Base-by-base conservation (phyloP, 2,888 invertebrate genomes). In the Xiphydria camelus region DNA sequence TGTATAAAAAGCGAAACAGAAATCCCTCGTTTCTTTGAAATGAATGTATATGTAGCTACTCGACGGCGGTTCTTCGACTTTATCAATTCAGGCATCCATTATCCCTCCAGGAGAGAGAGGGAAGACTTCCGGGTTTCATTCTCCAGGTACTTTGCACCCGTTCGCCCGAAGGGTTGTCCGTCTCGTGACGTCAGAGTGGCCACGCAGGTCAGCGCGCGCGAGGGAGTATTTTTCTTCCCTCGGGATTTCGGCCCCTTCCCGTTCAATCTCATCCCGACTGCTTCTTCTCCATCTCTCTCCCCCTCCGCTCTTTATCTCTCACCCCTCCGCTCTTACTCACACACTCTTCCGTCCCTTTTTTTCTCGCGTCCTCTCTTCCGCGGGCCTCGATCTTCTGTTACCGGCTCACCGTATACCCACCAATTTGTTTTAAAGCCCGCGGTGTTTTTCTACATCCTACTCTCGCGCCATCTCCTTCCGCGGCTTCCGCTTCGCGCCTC, bases 211-310 rank as follows among this genome's bases (percentile, higher is more conserved):
- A 51, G 44, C 46, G 22, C n/a, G n/a, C n/a, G n/a, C n/a, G n/a
- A n/a, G n/a, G 21, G 35, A 55, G 53, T 57, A 49, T 60, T 53
- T 57, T 55, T 60, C 51, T 41, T 53, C 60, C 52, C 57, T 36
- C 18, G 60, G 51, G 52, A 59, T 52, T 34, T 47, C 35, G 47
- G 46, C 47, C 38, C 40, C 37, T 47, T 43, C 45, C 29, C 45
- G 49, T 43, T 41, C 57, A 57, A 59, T 59, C 50, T 56, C 51
- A 47, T 47, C 42, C 47, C 39, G 10, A 22, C 18, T 19, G 34
- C 32, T n/a, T n/a, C n/a, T n/a, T n/a, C n/a, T n/a, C n/a, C n/a
- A n/a, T n/a, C n/a, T n/a, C n/a, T n/a, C n/a, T n/a, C n/a, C n/a
- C n/a, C n/a, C n/a, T n/a, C n/a, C n/a, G n/a, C n/a, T n/a, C n/a